Conservation (phyloP, 2,113 vertebrate species). For the Ailurus styani region DNA sequence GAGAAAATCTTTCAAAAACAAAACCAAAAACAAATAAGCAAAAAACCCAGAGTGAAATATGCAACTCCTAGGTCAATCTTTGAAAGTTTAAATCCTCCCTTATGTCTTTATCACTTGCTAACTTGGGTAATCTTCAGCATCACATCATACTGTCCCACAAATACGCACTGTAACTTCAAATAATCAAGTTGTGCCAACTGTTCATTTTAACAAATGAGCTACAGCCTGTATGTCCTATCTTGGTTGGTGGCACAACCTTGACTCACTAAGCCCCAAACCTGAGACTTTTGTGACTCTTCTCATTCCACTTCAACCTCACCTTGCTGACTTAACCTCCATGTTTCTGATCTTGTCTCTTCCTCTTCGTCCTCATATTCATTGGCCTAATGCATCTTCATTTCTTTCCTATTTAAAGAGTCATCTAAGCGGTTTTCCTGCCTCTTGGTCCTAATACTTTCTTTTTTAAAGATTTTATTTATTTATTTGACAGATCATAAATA, state of each 20-base stretch:
- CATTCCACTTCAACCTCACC: not conserved
- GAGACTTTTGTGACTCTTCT: not conserved
- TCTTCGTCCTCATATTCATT: not conserved
- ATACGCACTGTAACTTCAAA: not conserved
- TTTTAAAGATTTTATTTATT: no score
- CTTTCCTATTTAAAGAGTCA: not conserved
- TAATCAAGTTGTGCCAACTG: not conserved
- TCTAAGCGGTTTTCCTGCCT: not conserved
- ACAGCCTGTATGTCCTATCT: not conserved
- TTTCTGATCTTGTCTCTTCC: not conserved
- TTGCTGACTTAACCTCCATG: not conserved
- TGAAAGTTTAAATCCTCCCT: not conserved
- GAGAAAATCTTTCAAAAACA: not conserved
- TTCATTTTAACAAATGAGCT: not conserved
- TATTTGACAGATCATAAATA: no score
- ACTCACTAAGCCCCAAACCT: not conserved
- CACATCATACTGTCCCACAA: not conserved
- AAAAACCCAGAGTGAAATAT: not conserved
- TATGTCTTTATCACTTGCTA: not conserved
- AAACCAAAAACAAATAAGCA: not conserved
- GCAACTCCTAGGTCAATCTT: not conserved
- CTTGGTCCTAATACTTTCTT: not conserved
- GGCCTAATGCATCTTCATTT: not conserved
- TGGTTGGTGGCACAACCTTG: not conserved
- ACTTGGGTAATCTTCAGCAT: not conserved